These are phyloP conservation scores for Eueides isabella DNA, from an alignment of 1,140 invertebrate genomes.

Conservation along the genomic window DNA sequence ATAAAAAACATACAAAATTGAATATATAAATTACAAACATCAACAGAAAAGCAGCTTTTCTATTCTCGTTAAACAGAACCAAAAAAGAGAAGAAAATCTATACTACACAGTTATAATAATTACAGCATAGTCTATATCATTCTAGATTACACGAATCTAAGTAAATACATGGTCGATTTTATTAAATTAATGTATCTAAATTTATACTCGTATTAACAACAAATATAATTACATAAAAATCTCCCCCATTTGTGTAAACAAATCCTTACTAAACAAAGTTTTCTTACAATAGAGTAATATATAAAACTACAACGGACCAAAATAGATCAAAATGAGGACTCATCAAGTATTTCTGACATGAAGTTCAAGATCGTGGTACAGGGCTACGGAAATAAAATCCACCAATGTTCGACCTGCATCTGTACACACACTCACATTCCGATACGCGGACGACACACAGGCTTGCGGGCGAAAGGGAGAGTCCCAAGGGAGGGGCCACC, in stretches of 20 bases:
- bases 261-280: background rate
- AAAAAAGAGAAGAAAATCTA: no score
- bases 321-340: background rate
- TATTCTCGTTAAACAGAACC: no score
- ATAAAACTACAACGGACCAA: background rate
- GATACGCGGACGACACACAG: conserved; percentile 47
- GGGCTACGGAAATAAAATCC: conserved; percentile 58
- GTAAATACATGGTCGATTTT: no score
- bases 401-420: conserved; percentile 43
- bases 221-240: background rate
- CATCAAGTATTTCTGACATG: conserved; percentile 31
- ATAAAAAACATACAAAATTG: no score
- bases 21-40: no score
- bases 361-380: conserved; percentile 49
- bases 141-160: no score
- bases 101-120: no score
- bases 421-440: conserved; percentile 43
- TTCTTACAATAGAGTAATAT: background rate
- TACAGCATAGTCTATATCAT: no score
- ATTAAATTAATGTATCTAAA: no score
- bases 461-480: conserved; percentile 67
- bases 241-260: background rate
- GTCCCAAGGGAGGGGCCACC: conserved; percentile 79
- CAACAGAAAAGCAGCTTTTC: no score
- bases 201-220: no score